Evolutionary conservation across 2,797 vertebrate genomes (phyloP).

Genomic region (Apodemus agrarius): DNA sequence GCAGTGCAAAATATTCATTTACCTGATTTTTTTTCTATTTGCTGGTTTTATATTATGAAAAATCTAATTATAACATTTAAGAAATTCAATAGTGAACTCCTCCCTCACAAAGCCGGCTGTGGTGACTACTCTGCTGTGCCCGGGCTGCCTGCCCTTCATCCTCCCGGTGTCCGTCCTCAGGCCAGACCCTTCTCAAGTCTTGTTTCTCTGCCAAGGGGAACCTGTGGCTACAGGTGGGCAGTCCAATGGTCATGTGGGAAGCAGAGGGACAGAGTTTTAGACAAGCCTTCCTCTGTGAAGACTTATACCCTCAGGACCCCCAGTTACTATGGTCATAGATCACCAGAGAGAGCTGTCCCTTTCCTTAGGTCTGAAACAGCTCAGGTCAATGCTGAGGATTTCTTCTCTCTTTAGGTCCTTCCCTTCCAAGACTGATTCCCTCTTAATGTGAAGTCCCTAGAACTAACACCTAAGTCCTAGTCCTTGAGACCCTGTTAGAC

Average conservation of each 20-base stretch:
- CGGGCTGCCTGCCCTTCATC: not conserved
- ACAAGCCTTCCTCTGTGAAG: not conserved
- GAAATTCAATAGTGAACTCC: not conserved
- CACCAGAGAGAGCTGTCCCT: not conserved
- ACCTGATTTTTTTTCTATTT: not conserved
- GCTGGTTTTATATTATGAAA: constrained; percentile 7
- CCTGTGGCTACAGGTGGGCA: not conserved
- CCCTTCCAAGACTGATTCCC: not conserved
- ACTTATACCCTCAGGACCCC: not conserved
- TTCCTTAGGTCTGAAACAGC: not conserved
- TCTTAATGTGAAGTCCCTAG: not conserved
- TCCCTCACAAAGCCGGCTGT: not conserved
- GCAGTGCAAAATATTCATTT: not conserved
- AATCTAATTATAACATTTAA: not conserved
- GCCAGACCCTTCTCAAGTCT: not conserved
- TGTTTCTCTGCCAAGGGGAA: not conserved
- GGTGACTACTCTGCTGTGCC: not conserved
- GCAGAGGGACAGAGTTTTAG: not conserved
- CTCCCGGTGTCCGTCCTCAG: not conserved
- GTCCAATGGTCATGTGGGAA: not conserved
- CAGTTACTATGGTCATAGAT: not conserved
- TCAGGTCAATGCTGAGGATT: not conserved
- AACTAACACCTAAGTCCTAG: not conserved
- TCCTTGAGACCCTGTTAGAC: not conserved
- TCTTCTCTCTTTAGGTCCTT: not conserved